Conservation (phyloP, 2,113 vertebrate genomes). For the Pelodiscus sinensis region DNA sequence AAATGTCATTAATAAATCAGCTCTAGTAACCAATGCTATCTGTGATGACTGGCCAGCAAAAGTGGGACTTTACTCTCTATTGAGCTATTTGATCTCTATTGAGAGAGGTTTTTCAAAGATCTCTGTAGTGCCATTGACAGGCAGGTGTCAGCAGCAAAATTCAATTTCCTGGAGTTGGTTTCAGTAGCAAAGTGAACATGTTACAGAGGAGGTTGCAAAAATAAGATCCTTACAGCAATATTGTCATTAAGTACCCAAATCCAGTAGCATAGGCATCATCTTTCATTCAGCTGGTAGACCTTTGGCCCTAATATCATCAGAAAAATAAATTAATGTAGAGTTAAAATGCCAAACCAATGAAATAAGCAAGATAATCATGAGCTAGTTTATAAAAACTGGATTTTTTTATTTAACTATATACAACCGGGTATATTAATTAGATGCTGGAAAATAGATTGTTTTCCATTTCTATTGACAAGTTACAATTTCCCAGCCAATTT, state of each 20-base stretch:
- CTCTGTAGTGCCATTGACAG: neutral
- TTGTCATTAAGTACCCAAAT: neutral
- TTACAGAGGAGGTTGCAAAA: neutral
- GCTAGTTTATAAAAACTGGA: neutral
- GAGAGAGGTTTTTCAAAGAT: neutral
- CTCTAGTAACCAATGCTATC: neutral
- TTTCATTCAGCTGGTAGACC: neutral
- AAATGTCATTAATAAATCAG: neutral
- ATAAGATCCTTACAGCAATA: neutral
- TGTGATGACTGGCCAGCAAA: neutral
- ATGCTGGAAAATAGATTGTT: neutral
- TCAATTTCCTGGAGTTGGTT: neutral
- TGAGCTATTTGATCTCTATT: neutral
- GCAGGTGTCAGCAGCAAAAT: neutral
- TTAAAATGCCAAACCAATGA: accelerated
- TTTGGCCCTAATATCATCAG: neutral
- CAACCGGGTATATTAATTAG: neutral
- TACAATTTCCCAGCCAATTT: neutral
- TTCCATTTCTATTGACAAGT: neutral
- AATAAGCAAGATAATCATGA: neutral
- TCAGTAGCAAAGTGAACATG: neutral
- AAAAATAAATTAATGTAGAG: neutral
- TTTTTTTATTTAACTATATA: neutral
- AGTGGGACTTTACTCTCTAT: neutral
- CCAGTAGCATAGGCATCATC: neutral